Base-by-base conservation (phyloP, 1,140 invertebrate species). In the Procambarus virginalis region DNA sequence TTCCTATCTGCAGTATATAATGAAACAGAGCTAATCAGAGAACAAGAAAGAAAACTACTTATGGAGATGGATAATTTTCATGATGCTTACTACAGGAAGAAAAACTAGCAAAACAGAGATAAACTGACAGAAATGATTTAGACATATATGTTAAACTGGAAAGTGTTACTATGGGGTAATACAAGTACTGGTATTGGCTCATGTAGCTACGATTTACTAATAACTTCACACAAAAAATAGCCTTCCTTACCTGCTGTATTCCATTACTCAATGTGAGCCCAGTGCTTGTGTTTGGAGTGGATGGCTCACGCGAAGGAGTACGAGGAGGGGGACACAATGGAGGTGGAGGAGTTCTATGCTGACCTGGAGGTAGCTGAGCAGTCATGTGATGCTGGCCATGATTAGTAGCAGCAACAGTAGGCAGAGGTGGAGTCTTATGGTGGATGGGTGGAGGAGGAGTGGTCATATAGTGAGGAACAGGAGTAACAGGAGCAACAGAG, bases 301-400 rank as follows among this genome's bases (percentile, higher is more conserved):
- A 48, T 79, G 81, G 87, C 45, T 89, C 87, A 51, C 76, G 87
- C 14, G 87, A 89, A 17, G 87, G 87, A 34, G 87, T 84, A 45
- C 87, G 87, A 12, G 87, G 87, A 64, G 87, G 87, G 49, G 76
- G 70, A 20, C 87, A 83, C 58, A 84, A 73, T 70, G 87, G 82
- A 78, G 87, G 87, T 22, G 87, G 87, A 12, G 87, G 82, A 20
- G 87, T 89, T 83, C 87, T 76, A 20, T 78, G 87, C 48, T 89
- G 87, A 34, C 79, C 82, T 64, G 81, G 87, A 60, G 81, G 87
- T 12, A 73, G 75, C 73, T 83, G 85, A 10, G 77, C 70, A 81
- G 70, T 55, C 4, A 77, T 77, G 60, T 73, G 86, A 51, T 76
- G 85, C 12, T 86, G 85, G 34, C 80, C 55, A 14, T 10, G 46